Base-by-base conservation (phyloP, 2,888 invertebrate species). In the Tetragonula carbonaria region DNA sequence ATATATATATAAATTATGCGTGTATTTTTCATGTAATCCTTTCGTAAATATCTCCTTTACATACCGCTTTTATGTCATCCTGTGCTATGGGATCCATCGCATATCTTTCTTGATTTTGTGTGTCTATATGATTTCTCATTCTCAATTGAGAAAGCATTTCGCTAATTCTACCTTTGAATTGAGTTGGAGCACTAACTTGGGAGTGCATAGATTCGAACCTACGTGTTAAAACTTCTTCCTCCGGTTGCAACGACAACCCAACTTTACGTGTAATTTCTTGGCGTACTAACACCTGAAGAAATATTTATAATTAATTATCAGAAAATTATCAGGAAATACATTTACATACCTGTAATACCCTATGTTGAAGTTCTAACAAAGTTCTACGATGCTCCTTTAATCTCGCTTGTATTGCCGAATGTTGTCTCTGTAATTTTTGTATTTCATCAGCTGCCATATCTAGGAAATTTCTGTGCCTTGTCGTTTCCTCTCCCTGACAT, bases 131-230 rank as follows among this genome's bases (percentile, higher is more conserved):
- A 80, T 96, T 95, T 90, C 97, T 97, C 94, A 98, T 96, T 80
- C 97, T 96, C 91, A 98, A 97, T 88, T 98, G 98, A 23, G 98
- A 98, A 87, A 98, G 95, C 91, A 99, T 95, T 95, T 99, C 99
- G 94, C 98, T 98, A 78, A 99, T 95, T 76, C 98, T 97, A 81
- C 98, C 98, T 97, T 98, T 98, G 93, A 98, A 98, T 90, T 99
- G 98, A 63, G 98, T 98, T 53, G 99, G 99, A 21, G 98, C 97
- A 90, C 98, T 98, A 28, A 99, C 96, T 92, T 98, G 97, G 0
- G 97, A 96, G 83, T 98, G 97, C 93, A 99, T 96, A 77, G 97
- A 97, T 95, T 99, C 98, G 70, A 99, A 95, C 87, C 98, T 97
- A 74, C 97, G 97, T 73, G 98, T 96, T n/a, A 98, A 95, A 16